Base-by-base conservation (phyloP, 1,140 invertebrate genomes). In the Chrysopa pallens region DNA sequence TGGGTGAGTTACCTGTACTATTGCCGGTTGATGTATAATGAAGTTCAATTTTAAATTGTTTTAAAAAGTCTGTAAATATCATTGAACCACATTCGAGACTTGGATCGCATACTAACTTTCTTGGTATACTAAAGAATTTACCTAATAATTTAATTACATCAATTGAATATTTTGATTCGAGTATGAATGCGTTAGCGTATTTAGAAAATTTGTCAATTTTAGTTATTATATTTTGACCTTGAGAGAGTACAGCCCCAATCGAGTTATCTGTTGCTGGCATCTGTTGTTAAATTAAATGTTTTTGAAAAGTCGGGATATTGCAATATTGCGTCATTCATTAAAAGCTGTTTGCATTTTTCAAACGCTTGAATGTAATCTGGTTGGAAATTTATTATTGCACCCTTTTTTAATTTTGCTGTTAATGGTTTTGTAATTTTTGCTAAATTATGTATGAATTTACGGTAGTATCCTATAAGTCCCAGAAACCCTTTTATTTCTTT, bases 181-280 rank as follows among this genome's bases (percentile, higher is more conserved):
- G n/a, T n/a, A n/a, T n/a, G n/a, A n/a, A n/a, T n/a, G n/a, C n/a
- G n/a, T n/a, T n/a, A n/a, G n/a, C n/a, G n/a, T n/a, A n/a, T n/a
- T n/a, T n/a, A n/a, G n/a, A n/a, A n/a, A n/a, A n/a, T n/a, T n/a
- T n/a, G n/a, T n/a, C n/a, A n/a, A n/a, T n/a, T n/a, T n/a, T n/a
- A n/a, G n/a, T n/a, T n/a, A n/a, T n/a, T n/a, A n/a, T n/a, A n/a
- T n/a, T n/a, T n/a, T n/a, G n/a, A 9, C 49, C 46, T 45, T 61
- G 55, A n/a, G 47, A 52, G 38, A 51, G 44, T 27, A 53, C 53
- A 6, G 59, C 53, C 1, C 58, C 61, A 6, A 60, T 47, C 6
- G 58, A 57, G 36, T 48, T 46, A 44, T n/a, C n/a, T n/a, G n/a
- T 60, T 51, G 6, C 47, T 49, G 1, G 56, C 61, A 36, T 64